Conservation (phyloP, 2,888 invertebrate species). For the Synanthedon andrenaeformis region DNA sequence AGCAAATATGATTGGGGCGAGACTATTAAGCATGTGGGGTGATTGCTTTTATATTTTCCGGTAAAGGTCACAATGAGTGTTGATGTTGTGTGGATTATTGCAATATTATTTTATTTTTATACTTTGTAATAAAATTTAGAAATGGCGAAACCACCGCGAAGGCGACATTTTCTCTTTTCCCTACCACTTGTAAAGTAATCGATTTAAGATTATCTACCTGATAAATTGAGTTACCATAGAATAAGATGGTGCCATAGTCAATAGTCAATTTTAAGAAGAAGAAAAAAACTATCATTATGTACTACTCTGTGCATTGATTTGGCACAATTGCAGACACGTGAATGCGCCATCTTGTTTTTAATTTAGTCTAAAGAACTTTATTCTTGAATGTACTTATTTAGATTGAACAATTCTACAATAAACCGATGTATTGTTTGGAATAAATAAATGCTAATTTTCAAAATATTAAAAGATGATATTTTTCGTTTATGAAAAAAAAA, state of each 20-base stretch:
- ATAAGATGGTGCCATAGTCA: slow-evolving; percentile 61
- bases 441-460: too few species aligned
- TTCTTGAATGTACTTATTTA: too few species aligned
- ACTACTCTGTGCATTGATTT: neutral
- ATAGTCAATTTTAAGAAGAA: slow-evolving; percentile 21
- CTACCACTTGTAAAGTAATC: too few species aligned
- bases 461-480: too few species aligned
- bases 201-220: slow-evolving; percentile 32
- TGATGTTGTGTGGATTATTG: neutral
- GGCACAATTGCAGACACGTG: neutral
- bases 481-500: too few species aligned
- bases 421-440: too few species aligned
- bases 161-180: too few species aligned
- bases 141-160: too few species aligned
- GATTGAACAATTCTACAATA: too few species aligned
- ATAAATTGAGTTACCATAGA: slow-evolving; percentile 60
- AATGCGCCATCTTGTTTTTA: slow-evolving; percentile 15
- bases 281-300: neutral
- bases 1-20: slow-evolving; percentile 60
- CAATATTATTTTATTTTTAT: too few species aligned
- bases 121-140: too few species aligned
- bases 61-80: slow-evolving; percentile 13
- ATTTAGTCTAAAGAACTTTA: neutral
- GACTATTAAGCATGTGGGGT: slow-evolving; percentile 27
- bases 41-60: slow-evolving; percentile 11